Evolutionary conservation across 2,888 invertebrate species (phyloP), one percentile per base, ranked within the genome.

Genomic region (Apodemia hepburni): DNA sequence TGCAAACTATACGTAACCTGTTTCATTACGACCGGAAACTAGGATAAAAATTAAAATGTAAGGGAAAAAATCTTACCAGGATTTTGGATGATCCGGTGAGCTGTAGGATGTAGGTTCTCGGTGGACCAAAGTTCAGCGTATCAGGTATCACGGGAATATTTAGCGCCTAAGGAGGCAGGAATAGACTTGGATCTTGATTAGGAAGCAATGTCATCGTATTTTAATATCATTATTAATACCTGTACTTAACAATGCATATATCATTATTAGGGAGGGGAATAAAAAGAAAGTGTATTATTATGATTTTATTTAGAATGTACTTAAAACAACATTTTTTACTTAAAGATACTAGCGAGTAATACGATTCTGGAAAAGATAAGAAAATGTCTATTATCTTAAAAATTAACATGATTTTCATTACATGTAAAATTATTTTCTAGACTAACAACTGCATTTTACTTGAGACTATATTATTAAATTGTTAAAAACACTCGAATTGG

Each of bases 1-100:
- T 57, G 22, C 47, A 58, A 38, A 51, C 42, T 35, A 35, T 18
- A 61, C 57, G 58, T 62, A 58, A 58, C 45, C 42, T 51, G 51
- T 33, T 12, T 17, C 29, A 57, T 54, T 58, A 68, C 64, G 65
- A 58, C 61, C 74, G 85, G 82, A 81, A 74, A 74, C 82, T 83
- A 82, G 88, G 88, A 87, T 73, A 78, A 71, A 84, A 88, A 87
- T 81, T 84, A 85, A 78, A 85, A 85, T 76, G 80, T 81, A 87
- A 81, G 89, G 87, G 87, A 90, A 67, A 84, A 84, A 75, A 68
- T 88, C 92, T 92, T 92, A 92, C 92, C 91, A 76, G 92, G 91
- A 90, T 66, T 76, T 79, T 87, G 89, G 88, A 81, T 85, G 86
- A 87, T 89, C 89, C 90, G 76, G 84, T 85, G 84, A 84, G 83